phyloP scores from a whole-genome alignment of 2,888 invertebrate species.

The Acronicta aceris region DNA sequence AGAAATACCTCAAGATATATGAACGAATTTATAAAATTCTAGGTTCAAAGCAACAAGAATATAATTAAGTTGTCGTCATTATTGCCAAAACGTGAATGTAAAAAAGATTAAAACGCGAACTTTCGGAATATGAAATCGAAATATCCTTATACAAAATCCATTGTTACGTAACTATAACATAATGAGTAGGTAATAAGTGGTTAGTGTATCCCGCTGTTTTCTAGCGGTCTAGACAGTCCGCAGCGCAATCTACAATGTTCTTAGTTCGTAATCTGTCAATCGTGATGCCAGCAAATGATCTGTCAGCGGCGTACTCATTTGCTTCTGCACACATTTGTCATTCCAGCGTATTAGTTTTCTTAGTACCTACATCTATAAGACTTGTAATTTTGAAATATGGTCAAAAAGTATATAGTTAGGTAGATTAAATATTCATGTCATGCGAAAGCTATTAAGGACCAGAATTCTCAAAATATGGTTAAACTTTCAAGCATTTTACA shows the following conservation, averaged over 20 bases:
- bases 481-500: no score
- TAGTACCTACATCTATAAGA: conserved; percentile 22
- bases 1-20: conserved; percentile 34
- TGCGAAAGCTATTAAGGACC: no score
- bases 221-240: conserved; percentile 13
- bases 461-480: no score
- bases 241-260: conserved; percentile 31
- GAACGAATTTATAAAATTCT: conserved; percentile 15
- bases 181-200: conserved; percentile 19
- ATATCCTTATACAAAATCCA: conserved; percentile 20
- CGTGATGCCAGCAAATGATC: conserved; percentile 44
- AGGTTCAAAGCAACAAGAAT: conserved; percentile 17
- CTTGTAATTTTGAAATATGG: conserved; percentile 41
- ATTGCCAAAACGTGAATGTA: conserved; percentile 40
- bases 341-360: conserved; percentile 22
- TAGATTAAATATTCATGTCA: no score
- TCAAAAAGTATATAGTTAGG: no score
- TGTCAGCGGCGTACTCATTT: conserved; percentile 34
- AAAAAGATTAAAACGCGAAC: conserved; percentile 27
- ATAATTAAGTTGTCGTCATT: conserved; percentile 40
- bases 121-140: conserved; percentile 15
- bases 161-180: conserved; percentile 23
- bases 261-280: conserved; percentile 40
- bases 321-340: conserved; percentile 39
- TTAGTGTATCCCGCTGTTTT: conserved; percentile 21